Percentiles rank a stretch among this genome's conserved stretches.
Evolutionary conservation across 2,797 vertebrate species (phyloP).

Genomic region (Petrocephalus schoutedeni): DNA sequence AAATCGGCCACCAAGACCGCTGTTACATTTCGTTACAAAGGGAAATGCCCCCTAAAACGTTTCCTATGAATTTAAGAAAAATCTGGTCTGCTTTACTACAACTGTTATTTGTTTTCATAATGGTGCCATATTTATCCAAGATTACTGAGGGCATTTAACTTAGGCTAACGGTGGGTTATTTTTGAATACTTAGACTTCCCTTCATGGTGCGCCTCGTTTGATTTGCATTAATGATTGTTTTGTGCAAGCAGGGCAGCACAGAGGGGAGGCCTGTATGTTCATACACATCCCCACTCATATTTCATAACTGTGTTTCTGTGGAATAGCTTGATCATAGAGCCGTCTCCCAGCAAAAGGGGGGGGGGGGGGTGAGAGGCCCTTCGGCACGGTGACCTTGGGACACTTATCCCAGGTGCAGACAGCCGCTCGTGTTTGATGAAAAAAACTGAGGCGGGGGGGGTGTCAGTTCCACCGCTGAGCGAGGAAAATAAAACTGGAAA

Average conservation of each 20-base stretch:
- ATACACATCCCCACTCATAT: not conserved
- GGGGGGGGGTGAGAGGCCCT: not conserved
- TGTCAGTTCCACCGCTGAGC: not conserved
- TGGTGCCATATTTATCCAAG: not conserved
- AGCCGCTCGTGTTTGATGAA: constrained; percentile 30
- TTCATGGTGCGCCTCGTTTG: not conserved
- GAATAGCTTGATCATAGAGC: not conserved
- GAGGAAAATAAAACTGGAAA: not conserved
- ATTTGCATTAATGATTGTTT: not conserved
- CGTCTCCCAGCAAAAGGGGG: not conserved
- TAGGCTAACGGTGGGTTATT: not conserved
- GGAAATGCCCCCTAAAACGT: not conserved
- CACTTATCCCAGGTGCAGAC: not conserved
- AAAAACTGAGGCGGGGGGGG: constrained; percentile 25
- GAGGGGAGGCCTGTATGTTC: not conserved
- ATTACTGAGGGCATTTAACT: not conserved
- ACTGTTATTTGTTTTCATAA: not conserved
- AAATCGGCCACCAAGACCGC: not conserved
- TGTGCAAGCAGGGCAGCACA: not conserved
- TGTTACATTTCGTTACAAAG: not conserved
- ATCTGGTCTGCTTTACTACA: not conserved
- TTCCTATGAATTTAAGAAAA: not conserved
- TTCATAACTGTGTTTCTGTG: not conserved
- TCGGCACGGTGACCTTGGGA: not conserved
- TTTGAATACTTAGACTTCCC: not conserved